phyloP scores from a whole-genome alignment of 2,113 vertebrate species.

The Scatophagus argus region DNA sequence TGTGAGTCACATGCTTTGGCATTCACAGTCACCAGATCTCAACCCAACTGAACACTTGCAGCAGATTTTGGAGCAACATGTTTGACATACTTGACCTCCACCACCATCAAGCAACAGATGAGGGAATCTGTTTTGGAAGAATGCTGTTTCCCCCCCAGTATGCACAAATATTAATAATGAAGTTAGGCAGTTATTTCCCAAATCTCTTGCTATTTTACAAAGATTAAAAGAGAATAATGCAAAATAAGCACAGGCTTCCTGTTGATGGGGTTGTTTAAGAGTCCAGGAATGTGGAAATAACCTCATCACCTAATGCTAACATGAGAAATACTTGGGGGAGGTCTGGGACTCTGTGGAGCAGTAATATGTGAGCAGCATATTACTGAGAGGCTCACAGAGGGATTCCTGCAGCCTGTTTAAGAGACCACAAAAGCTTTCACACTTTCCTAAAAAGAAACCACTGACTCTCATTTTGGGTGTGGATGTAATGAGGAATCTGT shows the following conservation, averaged over 20 bases:
- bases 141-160: neutral
- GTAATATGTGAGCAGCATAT: slow-evolving; percentile 24
- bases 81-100: too few species aligned
- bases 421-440: slow-evolving; percentile 24
- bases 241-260: neutral
- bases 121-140: too few species aligned
- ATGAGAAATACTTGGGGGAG: slow-evolving; percentile 47
- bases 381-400: slow-evolving; percentile 52
- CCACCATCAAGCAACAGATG: too few species aligned
- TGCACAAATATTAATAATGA: neutral
- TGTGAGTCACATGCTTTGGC: too few species aligned
- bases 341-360: slow-evolving; percentile 45
- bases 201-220: neutral
- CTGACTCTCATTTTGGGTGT: slow-evolving; percentile 15
- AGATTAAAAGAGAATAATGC: neutral
- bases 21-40: too few species aligned
- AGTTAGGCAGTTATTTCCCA: neutral
- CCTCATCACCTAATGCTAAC: slow-evolving; percentile 36
- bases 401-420: slow-evolving; percentile 12
- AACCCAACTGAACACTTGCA: too few species aligned
- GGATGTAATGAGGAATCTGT: slow-evolving; percentile 9
- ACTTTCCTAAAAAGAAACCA: slow-evolving; percentile 22
- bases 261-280: slow-evolving; percentile 28
- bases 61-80: too few species aligned
- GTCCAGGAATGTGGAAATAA: slow-evolving; percentile 67